Evolutionary conservation across 92 coral and sea anemone genomes (phyloP).

Genomic region (Chrysogorgia sp.): DNA sequence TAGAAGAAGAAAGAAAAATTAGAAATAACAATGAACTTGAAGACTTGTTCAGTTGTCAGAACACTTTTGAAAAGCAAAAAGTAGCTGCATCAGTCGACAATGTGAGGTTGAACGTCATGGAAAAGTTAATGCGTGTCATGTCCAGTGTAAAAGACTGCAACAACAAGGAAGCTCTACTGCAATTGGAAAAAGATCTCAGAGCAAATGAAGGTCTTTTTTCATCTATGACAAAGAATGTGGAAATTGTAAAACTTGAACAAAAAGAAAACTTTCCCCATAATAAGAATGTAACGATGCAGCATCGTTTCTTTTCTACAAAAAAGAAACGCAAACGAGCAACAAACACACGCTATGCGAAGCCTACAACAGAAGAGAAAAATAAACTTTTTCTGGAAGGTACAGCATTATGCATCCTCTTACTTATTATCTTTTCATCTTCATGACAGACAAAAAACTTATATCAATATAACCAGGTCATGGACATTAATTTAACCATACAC

Average conservation of each 20-base stretch:
- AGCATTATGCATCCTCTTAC: too few relatives aligned
- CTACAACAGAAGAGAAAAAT: background rate
- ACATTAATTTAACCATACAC: too few relatives aligned
- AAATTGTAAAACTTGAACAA: constrained; percentile 29
- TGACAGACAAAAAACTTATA: too few relatives aligned
- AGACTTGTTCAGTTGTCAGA: too few relatives aligned
- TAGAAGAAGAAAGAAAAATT: too few relatives aligned
- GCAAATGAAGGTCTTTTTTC: constrained; percentile 23
- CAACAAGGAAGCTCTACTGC: constrained; percentile 25
- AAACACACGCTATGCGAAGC: constrained; percentile 39
- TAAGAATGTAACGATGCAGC: constrained; percentile 23
- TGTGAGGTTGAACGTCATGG: background rate
- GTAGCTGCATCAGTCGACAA: background rate
- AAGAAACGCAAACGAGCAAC: constrained; percentile 10
- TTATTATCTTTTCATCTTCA: too few relatives aligned
- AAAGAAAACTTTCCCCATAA: constrained; percentile 21
- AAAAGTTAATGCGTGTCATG: background rate
- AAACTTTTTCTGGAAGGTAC: background rate
- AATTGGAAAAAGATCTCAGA: constrained; percentile 35
- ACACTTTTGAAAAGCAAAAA: background rate
- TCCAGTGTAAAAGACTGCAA: background rate
- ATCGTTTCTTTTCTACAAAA: constrained; percentile 44
- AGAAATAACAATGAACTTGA: too few relatives aligned
- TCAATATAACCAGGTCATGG: too few relatives aligned
- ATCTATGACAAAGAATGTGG: constrained; percentile 34